Evolutionary conservation across 2,113 vertebrate species (phyloP), one percentile per base, ranked within the genome.

Genomic region (Thunnus maccoyii): DNA sequence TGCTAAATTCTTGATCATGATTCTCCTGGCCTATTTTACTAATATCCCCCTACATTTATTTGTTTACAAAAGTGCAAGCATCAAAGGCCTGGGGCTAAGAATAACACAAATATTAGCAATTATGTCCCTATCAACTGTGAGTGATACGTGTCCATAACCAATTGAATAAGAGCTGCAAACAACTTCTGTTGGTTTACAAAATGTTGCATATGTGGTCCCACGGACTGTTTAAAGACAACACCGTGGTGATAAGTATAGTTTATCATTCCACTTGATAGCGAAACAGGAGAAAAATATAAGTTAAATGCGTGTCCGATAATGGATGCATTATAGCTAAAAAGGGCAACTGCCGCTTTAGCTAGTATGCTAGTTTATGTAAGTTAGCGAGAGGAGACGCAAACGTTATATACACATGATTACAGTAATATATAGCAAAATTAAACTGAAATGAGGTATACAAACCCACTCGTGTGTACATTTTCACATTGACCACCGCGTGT

Each of bases 231-330:
- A 44, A 44, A 63, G n/a, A 46, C 13, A 15, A 11, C 12, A 5
- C 5, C 32, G 6, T 5, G 5, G 1, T 17, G 5, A 14, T 25
- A 11, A 0, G 57, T 17, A 4, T 20, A 11, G 18, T 44, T 44
- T 22, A 44, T n/a, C 5, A 18, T 5, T 27, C 15, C 2, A 46
- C 44, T 1, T 27, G 2, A 13, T 1, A 13, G 4, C 0, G 15
- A 13, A 32, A 11, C 7, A 47, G 15, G 8, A 7, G 22, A 13
- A 0, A 16, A 7, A 30, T 12, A 9, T 8, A 46, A 7, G 16
- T 48, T 16, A 18, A 13, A 8, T 52, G n/a, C 3, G 4, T 48
- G 69, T 86, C 84, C 74, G 84, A 72, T 46, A 69, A 73, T 46
- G 67, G 82, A 27, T 0, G 5, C 46, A 47, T 3, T 66, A 1